These are phyloP conservation scores for Trimorus sp. DNA, from an alignment of 2,888 invertebrate genomes.

Conservation along the genomic window DNA sequence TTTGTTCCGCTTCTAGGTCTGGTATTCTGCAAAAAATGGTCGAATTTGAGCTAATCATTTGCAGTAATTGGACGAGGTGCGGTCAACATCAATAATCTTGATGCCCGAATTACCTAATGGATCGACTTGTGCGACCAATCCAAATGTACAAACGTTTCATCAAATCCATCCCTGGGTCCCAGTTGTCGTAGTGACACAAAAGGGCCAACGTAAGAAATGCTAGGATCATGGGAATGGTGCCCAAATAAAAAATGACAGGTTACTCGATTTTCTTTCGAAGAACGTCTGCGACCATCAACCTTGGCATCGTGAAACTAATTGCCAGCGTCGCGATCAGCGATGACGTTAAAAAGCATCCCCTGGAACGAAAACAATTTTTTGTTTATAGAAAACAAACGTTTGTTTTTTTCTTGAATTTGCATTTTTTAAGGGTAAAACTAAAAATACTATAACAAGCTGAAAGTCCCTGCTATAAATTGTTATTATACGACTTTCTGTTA, in stretches of 20 bases:
- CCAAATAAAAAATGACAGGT: conserved; percentile 88
- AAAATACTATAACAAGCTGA: no score
- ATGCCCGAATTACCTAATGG: conserved; percentile 82
- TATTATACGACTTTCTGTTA: no score
- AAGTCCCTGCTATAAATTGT: no score
- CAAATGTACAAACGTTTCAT: conserved; percentile 83
- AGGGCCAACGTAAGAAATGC: conserved; percentile 88
- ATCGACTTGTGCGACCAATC: conserved; percentile 82
- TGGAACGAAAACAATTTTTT: no score
- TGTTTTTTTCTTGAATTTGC: no score
- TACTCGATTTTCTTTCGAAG: conserved; percentile 87
- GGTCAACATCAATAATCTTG: no score
- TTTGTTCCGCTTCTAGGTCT: conserved; percentile 86
- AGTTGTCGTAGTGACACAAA: conserved; percentile 90
- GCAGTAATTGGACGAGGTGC: no score
- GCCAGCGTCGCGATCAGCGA: conserved; percentile 93
- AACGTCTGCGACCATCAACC: conserved; percentile 93
- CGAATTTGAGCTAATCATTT: no score
- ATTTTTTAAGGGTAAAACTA: no score
- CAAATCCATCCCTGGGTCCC: conserved; percentile 88
- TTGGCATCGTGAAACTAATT: conserved; percentile 92
- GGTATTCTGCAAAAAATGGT: conserved; percentile 82
- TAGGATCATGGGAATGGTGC: conserved; percentile 89
- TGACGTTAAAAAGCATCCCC: conserved; percentile 97
- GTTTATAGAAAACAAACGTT: no score